Evolutionary conservation across 2,888 invertebrate species (phyloP), one percentile per base, ranked within the genome.

Genomic region (Folsomia candida): DNA sequence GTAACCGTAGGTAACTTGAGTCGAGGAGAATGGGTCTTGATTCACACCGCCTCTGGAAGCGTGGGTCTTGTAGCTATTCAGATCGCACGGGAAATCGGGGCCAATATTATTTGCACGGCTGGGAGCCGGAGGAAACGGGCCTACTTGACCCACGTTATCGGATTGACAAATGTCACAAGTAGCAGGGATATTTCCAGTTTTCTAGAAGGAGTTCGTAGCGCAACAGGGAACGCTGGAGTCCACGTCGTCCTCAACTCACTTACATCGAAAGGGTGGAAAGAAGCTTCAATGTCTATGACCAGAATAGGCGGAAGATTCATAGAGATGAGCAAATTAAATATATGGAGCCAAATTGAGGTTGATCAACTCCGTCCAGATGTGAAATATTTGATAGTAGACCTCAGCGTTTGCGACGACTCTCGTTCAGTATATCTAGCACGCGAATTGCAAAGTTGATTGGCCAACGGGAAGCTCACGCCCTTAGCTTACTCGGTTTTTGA

Each of bases 51-150:
- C n/a, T 51, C 64, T 51, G 64, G 64, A 2, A 69, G 72, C 2
- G 72, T 72, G 24, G 72, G 72, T 1, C 61, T 72, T 9, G 2
- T 1, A 14, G 69, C 71, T 18, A 69, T 74, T 28, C 64, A 74
- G 54, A 20, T 71, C 18, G 66, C 51, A 1, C 67, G 51, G n/a
- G 20, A 70, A 20, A 1, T 57, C 11, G 54, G 70, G 3, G 64
- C 51, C 2, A 67, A 68, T 6, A 51, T 74, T 9, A 66, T 74
- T 51, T 63, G 47, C 3, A 74, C 74, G 0, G 74, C 71, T 1
- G 74, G 71, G 20, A 71, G 62, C 47, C 1, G 24, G 14, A 26
- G 71, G 22, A 74, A 74, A 54, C 22, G 67, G 14, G n/a, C 25
- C 2, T 74, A 62, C 37, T 20, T 74, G 24, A 65, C 27, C 20